Conservation (phyloP, 2,888 invertebrate genomes). For the Acrocyrtus sp. region DNA sequence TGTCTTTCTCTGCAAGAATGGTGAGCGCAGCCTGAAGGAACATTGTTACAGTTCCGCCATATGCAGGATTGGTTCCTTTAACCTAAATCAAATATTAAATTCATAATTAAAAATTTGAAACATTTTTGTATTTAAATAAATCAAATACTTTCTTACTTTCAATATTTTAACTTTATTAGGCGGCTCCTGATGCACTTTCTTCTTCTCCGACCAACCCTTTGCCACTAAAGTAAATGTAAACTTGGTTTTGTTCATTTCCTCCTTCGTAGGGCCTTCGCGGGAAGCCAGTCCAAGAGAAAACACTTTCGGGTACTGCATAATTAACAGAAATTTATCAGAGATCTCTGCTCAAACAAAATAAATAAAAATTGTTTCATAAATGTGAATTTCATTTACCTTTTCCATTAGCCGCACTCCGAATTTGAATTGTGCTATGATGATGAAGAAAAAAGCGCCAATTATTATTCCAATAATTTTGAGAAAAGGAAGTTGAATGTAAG, state of each 20-base stretch:
- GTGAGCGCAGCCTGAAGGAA: slow-evolving; percentile 79
- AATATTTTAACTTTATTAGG: slow-evolving; percentile 76
- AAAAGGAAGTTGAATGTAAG: slow-evolving; percentile 75
- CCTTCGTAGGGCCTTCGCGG: slow-evolving; percentile 74
- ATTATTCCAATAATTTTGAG: slow-evolving; percentile 69
- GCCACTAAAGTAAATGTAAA: slow-evolving; percentile 80
- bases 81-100: no score
- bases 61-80: slow-evolving; percentile 79
- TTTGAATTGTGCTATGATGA: slow-evolving; percentile 72
- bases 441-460: slow-evolving; percentile 73
- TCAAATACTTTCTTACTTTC: no score
- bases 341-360: no score
- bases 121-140: no score
- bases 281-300: slow-evolving; percentile 71
- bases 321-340: no score
- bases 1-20: slow-evolving; percentile 78
- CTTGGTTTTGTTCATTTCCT: slow-evolving; percentile 71
- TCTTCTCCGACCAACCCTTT: slow-evolving; percentile 75
- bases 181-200: slow-evolving; percentile 68
- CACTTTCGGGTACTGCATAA: slow-evolving; percentile 67
- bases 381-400: slow-evolving; percentile 67
- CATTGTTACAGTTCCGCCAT: slow-evolving; percentile 81
- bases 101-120: no score
- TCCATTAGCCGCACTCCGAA: slow-evolving; percentile 75
- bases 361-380: no score